These are phyloP conservation scores for Mystacornis crossleyi DNA, from an alignment of 2,113 vertebrate species.

Conservation along the genomic window DNA sequence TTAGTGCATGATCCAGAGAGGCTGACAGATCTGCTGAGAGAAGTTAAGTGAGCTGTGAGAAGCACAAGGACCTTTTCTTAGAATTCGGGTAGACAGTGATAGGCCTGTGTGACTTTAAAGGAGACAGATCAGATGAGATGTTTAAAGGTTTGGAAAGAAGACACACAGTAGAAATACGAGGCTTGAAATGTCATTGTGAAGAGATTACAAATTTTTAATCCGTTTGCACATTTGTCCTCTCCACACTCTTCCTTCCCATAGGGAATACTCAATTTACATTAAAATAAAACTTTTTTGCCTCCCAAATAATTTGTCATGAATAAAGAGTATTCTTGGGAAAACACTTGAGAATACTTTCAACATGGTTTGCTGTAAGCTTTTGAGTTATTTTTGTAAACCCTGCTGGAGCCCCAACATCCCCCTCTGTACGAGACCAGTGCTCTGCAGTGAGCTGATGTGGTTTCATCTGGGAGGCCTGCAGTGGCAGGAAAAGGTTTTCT, in stretches of 20 bases:
- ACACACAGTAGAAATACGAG: background rate
- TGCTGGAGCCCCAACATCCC: background rate
- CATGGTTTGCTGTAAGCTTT: background rate
- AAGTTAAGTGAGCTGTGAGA: background rate
- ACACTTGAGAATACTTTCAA: background rate
- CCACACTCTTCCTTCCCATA: background rate
- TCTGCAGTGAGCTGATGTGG: background rate
- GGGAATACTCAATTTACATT: background rate
- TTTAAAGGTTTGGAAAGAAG: background rate
- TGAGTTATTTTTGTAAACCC: background rate
- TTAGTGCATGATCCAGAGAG: background rate
- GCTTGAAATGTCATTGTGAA: background rate
- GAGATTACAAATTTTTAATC: background rate
- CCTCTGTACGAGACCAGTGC: background rate
- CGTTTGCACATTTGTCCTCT: background rate
- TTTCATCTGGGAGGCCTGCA: background rate
- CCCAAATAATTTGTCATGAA: background rate
- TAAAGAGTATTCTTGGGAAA: background rate
- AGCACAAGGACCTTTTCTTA: background rate
- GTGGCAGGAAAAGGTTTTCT: background rate
- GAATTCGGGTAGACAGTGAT: background rate
- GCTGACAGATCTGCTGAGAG: background rate
- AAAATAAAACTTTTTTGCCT: background rate
- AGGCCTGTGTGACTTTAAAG: background rate
- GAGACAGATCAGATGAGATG: background rate